phyloP scores from a whole-genome alignment of 2,113 vertebrate genomes.

The Mobula hypostoma region DNA sequence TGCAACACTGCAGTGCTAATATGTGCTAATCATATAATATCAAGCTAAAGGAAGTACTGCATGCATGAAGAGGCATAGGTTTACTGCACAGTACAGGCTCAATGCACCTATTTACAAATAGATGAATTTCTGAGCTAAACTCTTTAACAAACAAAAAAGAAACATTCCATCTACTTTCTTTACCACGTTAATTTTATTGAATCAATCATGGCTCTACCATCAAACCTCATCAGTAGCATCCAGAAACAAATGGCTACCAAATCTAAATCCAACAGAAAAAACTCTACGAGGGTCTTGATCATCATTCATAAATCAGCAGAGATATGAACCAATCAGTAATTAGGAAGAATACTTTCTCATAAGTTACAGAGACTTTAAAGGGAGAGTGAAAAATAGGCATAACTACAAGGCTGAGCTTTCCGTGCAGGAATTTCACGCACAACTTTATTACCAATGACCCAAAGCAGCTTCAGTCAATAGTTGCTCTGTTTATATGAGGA shows the following conservation, averaged over 20 bases:
- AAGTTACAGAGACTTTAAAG: not conserved
- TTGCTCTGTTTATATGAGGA: conserved; percentile 39
- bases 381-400: conserved; percentile 39
- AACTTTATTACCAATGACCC: conserved; percentile 41
- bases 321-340: not conserved
- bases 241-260: not conserved
- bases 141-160: not conserved
- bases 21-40: no score
- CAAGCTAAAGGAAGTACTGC: no score
- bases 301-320: not conserved
- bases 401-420: conserved; percentile 41
- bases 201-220: not conserved
- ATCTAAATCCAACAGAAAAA: not conserved
- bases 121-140: not conserved
- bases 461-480: conserved; percentile 45
- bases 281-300: not conserved
- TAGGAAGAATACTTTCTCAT: not conserved
- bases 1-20: no score
- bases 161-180: not conserved
- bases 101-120: no score
- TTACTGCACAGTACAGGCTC: no score
- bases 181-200: not conserved
- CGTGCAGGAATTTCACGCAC: conserved; percentile 46
- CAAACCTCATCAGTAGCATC: not conserved
- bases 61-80: no score